Evolutionary conservation across 2,113 vertebrate genomes (phyloP).

Genomic region (Sylvia atricapilla): DNA sequence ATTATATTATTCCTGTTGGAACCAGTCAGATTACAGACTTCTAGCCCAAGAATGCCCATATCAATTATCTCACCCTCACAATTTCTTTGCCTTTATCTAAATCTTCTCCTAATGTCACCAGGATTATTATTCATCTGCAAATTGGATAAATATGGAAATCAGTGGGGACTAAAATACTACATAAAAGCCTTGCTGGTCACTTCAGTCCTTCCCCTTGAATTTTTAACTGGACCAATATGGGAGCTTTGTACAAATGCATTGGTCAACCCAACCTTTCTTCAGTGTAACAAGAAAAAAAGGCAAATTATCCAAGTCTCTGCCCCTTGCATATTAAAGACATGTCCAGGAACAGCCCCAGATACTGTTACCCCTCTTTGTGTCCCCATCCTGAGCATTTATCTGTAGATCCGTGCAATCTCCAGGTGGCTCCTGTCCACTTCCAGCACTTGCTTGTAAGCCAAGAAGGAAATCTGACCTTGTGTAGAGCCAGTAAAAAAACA

Average conservation of each 20-base stretch:
- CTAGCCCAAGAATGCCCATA: background rate
- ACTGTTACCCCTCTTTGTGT: background rate
- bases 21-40: background rate
- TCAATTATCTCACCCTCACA: background rate
- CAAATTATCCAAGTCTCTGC: background rate
- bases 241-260: background rate
- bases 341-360: background rate
- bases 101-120: background rate
- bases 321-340: background rate
- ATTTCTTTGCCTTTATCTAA: background rate
- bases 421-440: background rate
- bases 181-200: background rate
- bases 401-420: background rate
- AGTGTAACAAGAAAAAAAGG: background rate
- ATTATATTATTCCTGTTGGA: background rate
- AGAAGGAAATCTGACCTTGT: background rate
- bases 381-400: background rate
- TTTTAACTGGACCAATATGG: background rate
- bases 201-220: background rate
- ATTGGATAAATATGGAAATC: background rate
- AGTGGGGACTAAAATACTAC: background rate
- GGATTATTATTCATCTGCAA: background rate
- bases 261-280: background rate
- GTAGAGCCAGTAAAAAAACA: background rate
- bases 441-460: background rate